Conservation (phyloP, 2,113 vertebrate species). For the Delphinus delphis region DNA sequence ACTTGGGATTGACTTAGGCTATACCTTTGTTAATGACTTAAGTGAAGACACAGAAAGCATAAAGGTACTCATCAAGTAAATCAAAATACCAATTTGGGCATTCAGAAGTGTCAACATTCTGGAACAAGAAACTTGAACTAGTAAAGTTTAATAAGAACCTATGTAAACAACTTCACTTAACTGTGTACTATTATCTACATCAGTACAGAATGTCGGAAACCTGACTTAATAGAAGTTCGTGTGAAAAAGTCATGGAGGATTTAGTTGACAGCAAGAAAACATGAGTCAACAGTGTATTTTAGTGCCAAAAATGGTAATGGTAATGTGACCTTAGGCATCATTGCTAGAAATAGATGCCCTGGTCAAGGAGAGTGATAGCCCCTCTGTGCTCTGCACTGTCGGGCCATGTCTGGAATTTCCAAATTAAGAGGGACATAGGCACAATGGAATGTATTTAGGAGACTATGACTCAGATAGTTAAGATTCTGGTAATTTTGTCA, state of each 20-base stretch:
- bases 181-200: not conserved
- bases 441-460: conserved; percentile 51
- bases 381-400: conserved; percentile 17
- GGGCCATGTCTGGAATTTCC: conserved; percentile 27
- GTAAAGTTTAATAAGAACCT: not conserved
- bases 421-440: not conserved
- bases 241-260: conserved; percentile 1
- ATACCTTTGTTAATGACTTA: not conserved
- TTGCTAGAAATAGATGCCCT: conserved; percentile 56
- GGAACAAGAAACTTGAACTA: not conserved
- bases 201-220: conserved; percentile 23
- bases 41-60: not conserved
- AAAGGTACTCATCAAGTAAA: not conserved
- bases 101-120: not conserved
- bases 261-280: not conserved
- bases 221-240: not conserved
- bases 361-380: not conserved
- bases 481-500: not conserved
- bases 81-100: not conserved
- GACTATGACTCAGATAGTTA: not conserved
- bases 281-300: not conserved
- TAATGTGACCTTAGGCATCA: conserved; percentile 43
- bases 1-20: not conserved
- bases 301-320: conserved; percentile 63
- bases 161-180: not conserved